Evolutionary conservation across 2,797 vertebrate species (phyloP).

Genomic region (Hyperoplus immaculatus): DNA sequence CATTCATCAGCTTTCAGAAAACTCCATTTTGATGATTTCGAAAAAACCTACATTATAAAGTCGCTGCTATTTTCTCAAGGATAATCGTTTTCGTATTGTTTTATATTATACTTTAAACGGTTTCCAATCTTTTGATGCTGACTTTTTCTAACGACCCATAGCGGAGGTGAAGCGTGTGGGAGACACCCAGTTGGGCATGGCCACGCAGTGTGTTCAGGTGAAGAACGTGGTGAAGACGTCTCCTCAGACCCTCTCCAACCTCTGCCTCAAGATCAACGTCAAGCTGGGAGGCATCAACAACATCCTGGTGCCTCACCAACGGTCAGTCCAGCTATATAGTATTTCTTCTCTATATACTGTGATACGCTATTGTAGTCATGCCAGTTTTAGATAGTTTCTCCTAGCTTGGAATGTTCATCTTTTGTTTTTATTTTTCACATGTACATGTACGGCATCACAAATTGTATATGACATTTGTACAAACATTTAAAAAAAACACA

Average conservation of each 20-base stretch:
- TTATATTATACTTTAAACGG: neutral
- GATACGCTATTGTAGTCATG: neutral
- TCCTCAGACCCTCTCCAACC: constrained; percentile 98
- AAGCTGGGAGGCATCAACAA: constrained; percentile 99
- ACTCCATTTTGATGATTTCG: neutral
- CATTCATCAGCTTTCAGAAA: neutral
- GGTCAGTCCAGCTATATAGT: constrained; percentile 38
- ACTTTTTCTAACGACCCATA: constrained; percentile 49
- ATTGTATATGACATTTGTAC: neutral
- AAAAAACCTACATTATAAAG: neutral
- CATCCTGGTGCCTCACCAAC: constrained; percentile 97
- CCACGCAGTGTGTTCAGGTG: constrained; percentile 98
- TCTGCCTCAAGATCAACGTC: constrained; percentile 99
- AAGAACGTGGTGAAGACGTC: constrained; percentile 99
- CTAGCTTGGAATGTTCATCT: neutral
- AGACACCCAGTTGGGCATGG: constrained; percentile 98
- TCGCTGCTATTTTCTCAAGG: neutral
- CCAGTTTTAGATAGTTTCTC: neutral
- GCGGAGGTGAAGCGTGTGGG: constrained; percentile 98
- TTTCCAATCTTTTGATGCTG: neutral
- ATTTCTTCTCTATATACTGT: neutral
- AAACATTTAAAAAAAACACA: neutral
- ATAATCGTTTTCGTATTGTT: neutral
- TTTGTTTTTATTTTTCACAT: neutral
- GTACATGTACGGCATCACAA: neutral